These are phyloP conservation scores for Numenius phaeopus DNA, from an alignment of 2,797 vertebrate species.

Conservation along the genomic window DNA sequence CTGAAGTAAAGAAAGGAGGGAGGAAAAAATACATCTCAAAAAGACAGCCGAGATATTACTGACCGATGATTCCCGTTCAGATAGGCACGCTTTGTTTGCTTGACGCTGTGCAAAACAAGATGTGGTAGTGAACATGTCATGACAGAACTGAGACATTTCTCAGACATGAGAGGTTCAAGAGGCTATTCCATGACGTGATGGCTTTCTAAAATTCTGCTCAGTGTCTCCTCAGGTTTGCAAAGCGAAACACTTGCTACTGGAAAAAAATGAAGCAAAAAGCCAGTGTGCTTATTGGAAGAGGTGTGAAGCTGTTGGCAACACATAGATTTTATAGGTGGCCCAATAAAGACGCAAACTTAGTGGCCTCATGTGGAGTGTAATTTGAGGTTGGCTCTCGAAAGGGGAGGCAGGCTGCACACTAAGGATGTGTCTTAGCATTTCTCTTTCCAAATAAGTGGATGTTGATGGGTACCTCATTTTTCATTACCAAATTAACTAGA, in stretches of 20 bases:
- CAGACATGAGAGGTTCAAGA: neutral
- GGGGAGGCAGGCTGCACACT: neutral
- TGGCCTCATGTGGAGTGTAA: neutral
- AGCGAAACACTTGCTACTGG: neutral
- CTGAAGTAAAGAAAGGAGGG: constrained; percentile 48
- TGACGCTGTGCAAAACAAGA: neutral
- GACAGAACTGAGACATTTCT: constrained; percentile 44
- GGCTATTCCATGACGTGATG: constrained; percentile 1
- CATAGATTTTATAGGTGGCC: neutral
- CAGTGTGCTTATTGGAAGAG: neutral
- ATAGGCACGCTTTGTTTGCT: neutral
- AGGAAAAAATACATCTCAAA: neutral
- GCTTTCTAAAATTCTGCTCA: constrained; percentile 18
- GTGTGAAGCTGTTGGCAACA: neutral
- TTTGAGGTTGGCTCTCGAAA: neutral
- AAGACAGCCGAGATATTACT: constrained; percentile 21
- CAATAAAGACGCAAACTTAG: neutral
- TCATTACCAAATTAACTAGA: neutral
- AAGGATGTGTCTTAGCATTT: neutral
- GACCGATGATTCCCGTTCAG: neutral
- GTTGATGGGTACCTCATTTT: neutral
- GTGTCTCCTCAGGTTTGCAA: constrained; percentile 6
- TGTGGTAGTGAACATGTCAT: neutral
- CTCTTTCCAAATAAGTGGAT: neutral
- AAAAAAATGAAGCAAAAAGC: neutral